These are phyloP conservation scores for Phrynocephalus vlangalii DNA, from an alignment of 2,797 vertebrate species.

Conservation along the genomic window DNA sequence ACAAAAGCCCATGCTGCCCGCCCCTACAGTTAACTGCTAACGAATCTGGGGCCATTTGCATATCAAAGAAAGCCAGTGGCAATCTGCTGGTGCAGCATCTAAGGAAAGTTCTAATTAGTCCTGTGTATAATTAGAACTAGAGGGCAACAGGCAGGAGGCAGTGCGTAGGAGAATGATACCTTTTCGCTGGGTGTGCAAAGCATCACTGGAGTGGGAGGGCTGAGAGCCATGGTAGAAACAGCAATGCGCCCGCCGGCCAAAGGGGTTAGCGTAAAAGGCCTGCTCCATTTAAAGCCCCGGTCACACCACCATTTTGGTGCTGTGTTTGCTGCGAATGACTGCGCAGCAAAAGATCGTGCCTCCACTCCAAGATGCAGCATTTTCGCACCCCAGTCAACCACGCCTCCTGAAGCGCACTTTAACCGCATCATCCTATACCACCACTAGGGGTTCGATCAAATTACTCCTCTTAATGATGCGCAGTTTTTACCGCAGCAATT, in stretches of 20 bases:
- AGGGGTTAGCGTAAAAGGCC: background rate
- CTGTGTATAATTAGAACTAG: slow-evolving; percentile 19
- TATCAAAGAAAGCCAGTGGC: slow-evolving; percentile 36
- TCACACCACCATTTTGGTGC: no score
- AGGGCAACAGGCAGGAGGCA: background rate
- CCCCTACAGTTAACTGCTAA: slow-evolving; percentile 20
- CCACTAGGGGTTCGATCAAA: no score
- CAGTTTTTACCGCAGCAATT: no score
- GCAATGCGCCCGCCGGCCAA: background rate
- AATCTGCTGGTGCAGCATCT: background rate
- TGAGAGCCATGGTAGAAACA: background rate
- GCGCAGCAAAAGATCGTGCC: no score
- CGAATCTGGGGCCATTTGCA: slow-evolving; percentile 27
- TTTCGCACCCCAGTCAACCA: no score
- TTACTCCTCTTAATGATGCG: no score
- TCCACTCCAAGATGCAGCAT: no score
- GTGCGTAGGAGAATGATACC: background rate
- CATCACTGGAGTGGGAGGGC: background rate
- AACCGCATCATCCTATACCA: no score
- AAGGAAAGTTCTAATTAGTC: slow-evolving; percentile 34
- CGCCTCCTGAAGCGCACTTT: no score
- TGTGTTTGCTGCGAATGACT: no score
- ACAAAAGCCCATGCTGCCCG: background rate
- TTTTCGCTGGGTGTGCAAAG: background rate
- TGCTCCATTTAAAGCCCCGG: background rate